phyloP scores from a whole-genome alignment of 2,113 vertebrate species.

The Erythrocercus mccallii region DNA sequence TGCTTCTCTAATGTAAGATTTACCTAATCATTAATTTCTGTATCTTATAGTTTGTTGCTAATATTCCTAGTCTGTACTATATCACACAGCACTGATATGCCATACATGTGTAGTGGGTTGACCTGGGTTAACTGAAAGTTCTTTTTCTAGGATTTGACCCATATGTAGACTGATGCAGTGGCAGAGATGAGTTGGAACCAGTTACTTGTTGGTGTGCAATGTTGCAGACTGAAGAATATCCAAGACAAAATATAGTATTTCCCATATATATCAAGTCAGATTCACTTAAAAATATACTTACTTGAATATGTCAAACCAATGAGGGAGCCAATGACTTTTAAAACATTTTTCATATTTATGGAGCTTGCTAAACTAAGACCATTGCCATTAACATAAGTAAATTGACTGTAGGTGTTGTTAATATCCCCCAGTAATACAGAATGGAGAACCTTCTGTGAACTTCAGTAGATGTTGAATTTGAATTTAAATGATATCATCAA shows the following conservation, averaged over 20 bases:
- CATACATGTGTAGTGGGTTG: neutral
- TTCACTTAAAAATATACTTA: neutral
- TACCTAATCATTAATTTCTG: neutral
- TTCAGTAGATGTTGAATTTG: neutral
- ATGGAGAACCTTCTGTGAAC: neutral
- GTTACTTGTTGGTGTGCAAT: neutral
- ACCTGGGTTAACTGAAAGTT: neutral
- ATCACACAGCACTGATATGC: neutral
- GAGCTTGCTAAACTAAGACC: neutral
- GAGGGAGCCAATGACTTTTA: neutral
- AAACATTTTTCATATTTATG: neutral
- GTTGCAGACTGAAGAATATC: neutral
- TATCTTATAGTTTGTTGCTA: neutral
- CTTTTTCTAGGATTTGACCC: neutral
- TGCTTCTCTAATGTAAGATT: neutral
- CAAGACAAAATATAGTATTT: neutral
- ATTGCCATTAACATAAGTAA: neutral
- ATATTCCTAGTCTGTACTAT: neutral
- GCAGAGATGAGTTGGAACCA: neutral
- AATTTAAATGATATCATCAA: neutral
- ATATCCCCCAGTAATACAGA: neutral
- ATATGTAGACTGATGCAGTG: accelerated
- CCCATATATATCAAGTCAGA: neutral
- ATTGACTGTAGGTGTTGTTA: neutral
- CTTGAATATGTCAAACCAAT: neutral